These are phyloP conservation scores for Andrena bucephala DNA, from an alignment of 2,888 invertebrate genomes.

Conservation along the genomic window DNA sequence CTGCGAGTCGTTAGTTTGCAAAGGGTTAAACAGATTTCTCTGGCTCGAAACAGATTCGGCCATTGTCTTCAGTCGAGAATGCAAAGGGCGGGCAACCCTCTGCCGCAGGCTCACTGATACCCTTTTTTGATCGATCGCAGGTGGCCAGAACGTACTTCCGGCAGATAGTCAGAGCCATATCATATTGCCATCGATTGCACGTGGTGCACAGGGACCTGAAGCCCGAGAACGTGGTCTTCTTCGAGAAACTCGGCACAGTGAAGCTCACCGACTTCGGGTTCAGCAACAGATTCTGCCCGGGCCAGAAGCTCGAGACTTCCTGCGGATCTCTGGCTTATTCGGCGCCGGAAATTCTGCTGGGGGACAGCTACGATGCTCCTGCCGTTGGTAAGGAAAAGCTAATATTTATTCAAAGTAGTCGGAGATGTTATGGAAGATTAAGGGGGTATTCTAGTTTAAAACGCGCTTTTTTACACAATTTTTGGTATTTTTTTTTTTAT, in stretches of 20 bases:
- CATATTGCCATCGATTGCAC: constrained; percentile 97
- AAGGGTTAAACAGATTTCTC: neutral
- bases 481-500: no score
- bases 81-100: neutral
- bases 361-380: constrained; percentile 99
- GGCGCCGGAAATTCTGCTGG: constrained; percentile 99
- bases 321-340: constrained; percentile 99
- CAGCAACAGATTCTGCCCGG: constrained; percentile 98
- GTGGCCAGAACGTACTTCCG: constrained; percentile 96
- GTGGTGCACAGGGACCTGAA: constrained; percentile 97
- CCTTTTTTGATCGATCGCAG: constrained; percentile 76
- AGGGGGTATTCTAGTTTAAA: no score
- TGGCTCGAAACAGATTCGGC: no score
- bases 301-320: constrained; percentile 98
- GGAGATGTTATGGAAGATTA: no score
- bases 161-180: constrained; percentile 98
- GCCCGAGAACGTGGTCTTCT: constrained; percentile 99
- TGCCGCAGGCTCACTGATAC: constrained; percentile 11
- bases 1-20: neutral
- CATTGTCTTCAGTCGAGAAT: neutral
- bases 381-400: constrained; percentile 92
- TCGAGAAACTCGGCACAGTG: constrained; percentile 97
- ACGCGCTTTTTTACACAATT: no score
- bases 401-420: no score
- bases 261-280: constrained; percentile 99